Evolutionary conservation across 2,113 vertebrate genomes (phyloP), one percentile per base, ranked within the genome.

Genomic region (Sitta europaea): DNA sequence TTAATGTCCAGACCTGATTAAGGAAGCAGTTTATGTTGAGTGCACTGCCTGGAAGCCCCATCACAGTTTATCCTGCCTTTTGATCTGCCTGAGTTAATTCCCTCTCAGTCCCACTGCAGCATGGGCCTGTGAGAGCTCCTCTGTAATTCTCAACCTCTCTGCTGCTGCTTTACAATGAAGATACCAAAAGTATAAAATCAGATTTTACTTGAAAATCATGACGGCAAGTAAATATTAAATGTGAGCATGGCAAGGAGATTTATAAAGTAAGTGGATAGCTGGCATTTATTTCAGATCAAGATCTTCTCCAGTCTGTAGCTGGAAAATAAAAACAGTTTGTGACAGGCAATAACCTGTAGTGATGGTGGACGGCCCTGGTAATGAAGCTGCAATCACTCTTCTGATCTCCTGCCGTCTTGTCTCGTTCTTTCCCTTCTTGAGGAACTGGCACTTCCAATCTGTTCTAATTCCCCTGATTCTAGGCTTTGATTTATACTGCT

Each of bases 321-420:
- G 58, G 71, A 68, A 96, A 97, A 96, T 92, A 90, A 95, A 91
- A 97, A 36, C 83, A 57, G 71, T 54, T 88, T 96, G 91, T 95
- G 92, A 94, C 95, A 97, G 92, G 90, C 88, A 96, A 95, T 95
- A 96, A 95, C 90, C 86, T 96, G 88, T 90, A 86, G 76, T 3
- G 23, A 58, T 74, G 92, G 74, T 45, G 74, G 89, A 73, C 3
- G 1, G 83, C 47, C 94, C 71, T 75, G 6, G 27, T 91, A 95
- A 97, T 92, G 95, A 96, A 96, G 94, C 92, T 81, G 88, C 90
- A 95, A 96, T 97, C 94, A 86, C 83, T 96, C 86, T 91, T 88
- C 91, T 75, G 83, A 96, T 96, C 94, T 96, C 96, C 66, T 2
- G 33, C 5, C 0, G 31, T 61, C 93, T 68, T 76, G n/a, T 58